phyloP scores from a whole-genome alignment of 2,888 invertebrate species.

The Lamproptera curius region DNA sequence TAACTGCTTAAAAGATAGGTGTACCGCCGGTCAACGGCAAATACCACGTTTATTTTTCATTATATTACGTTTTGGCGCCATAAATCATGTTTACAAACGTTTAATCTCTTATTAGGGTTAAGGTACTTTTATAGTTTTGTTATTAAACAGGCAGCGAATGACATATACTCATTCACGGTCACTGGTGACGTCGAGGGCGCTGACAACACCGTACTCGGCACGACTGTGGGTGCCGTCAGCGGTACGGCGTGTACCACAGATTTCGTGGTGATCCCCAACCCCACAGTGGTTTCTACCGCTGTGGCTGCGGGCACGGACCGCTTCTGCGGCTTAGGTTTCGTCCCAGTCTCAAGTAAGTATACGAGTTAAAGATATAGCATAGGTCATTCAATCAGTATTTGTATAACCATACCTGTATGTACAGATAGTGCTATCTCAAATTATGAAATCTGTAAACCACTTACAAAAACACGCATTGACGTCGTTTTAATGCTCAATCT shows the following conservation, averaged over 20 bases:
- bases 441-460: no score
- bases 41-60: no score
- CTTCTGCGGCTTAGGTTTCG: slow-evolving; percentile 86
- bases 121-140: no score
- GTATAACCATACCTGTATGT: no score
- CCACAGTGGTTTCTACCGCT: slow-evolving; percentile 63
- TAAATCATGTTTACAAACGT: no score
- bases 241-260: slow-evolving; percentile 82
- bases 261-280: slow-evolving; percentile 86
- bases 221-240: slow-evolving; percentile 72
- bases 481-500: not conserved
- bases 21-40: no score
- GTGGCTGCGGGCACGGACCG: slow-evolving; percentile 77
- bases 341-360: slow-evolving; percentile 81
- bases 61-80: no score
- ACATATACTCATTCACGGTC: slow-evolving; percentile 82
- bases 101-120: no score
- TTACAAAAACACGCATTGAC: no score
- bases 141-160: slow-evolving; percentile 49
- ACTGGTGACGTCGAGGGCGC: slow-evolving; percentile 83
- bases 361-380: not conserved
- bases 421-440: no score
- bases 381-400: no score
- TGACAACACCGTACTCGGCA: slow-evolving; percentile 80
- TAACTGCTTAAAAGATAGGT: no score